Evolutionary conservation across 2,888 invertebrate species (phyloP), one percentile per base, ranked within the genome.

Genomic region (Stenodera caucasica): DNA sequence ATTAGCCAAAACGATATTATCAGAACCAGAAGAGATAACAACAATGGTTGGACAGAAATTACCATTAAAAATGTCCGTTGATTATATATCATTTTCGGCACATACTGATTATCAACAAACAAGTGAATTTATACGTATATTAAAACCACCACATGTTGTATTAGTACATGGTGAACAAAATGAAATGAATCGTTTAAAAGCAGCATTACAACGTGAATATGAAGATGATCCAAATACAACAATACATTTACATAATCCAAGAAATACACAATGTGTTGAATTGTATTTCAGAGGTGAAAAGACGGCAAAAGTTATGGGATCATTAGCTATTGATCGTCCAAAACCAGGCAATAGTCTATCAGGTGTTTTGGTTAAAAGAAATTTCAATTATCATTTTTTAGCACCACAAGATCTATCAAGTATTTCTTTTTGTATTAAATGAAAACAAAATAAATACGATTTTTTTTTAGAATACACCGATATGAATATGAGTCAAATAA

Each of bases 1-100:
- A 0, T 81, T 93, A 12, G 95, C 95, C 0, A 96, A 96, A 84
- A 94, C 91, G 2, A 94, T 99, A 71, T 84, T 99, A 1, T 96
- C 97, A 0, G 98, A 98, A 81, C 99, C 99, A 0, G 98, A 98
- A 77, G 98, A 99, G 83, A 96, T 99, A 57, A 90, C 92, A 0
- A 91, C 98, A 0, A 90, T 98, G 88, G 89, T 90, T 0, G 99
- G 99, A 0, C 97, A 98, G 81, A 97, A 97, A 80, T 82, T 99
- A 59, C 96, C 97, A 0, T 83, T 98, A 45, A 96, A 95, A 81
- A 96, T 97, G 92, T 96, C 96, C 0, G 98, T 99, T 0, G 97
- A 98, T 81, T 99, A 99, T 81, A 99, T 99, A 73, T 98, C 98
- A 0, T 99, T 99, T 83, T 98, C 98, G 0, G 99, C 99, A 0